Conservation (phyloP, 2,113 vertebrate species). For the Australoheros scitulus region DNA sequence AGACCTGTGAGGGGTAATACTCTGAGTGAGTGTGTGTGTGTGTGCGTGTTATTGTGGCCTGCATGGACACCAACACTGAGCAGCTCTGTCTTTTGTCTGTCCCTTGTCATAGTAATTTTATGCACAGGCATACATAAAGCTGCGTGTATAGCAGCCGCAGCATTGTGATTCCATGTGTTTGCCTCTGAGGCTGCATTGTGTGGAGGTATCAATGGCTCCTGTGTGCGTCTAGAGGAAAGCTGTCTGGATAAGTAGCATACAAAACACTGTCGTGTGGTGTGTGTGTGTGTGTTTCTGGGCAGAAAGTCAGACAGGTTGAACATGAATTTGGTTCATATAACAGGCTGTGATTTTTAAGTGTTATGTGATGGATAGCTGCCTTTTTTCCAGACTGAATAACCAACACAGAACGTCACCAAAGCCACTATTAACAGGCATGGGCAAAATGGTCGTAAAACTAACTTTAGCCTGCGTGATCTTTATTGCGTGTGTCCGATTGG, state of each 20-base stretch:
- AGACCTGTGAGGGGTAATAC: slow-evolving; percentile 16
- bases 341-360: background rate
- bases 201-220: slow-evolving; percentile 63
- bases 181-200: slow-evolving; percentile 70
- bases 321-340: background rate
- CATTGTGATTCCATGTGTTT: slow-evolving; percentile 63
- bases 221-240: slow-evolving; percentile 51
- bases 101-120: slow-evolving; percentile 65
- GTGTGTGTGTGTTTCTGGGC: slow-evolving; percentile 3
- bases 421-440: background rate
- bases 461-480: background rate
- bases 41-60: background rate
- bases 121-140: slow-evolving; percentile 65
- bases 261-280: background rate
- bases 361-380: background rate
- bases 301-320: background rate
- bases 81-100: slow-evolving; percentile 59
- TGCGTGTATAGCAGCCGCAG: slow-evolving; percentile 40
- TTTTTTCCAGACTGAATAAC: background rate
- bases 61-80: slow-evolving; percentile 16
- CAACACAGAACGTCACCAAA: background rate
- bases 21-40: background rate
- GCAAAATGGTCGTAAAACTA: background rate
- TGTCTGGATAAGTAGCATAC: slow-evolving; percentile 13
- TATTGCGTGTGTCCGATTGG: too few relatives aligned